Conservation (phyloP, 1,140 invertebrate genomes). For the Apis mellifera region DNA sequence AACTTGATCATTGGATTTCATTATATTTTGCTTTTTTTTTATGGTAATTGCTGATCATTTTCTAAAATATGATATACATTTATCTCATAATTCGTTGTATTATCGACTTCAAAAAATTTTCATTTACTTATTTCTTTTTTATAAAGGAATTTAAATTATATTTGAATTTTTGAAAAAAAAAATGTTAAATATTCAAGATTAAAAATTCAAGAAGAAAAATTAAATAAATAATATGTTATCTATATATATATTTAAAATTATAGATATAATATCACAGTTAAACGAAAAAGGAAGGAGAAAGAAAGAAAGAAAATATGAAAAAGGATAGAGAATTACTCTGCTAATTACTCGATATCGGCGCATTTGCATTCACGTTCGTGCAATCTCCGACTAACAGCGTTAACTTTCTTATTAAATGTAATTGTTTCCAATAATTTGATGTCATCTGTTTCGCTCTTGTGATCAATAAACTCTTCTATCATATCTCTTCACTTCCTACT, state of each 20-base stretch:
- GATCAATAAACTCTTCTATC: slow-evolving; percentile 51
- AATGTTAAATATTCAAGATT: too few species aligned
- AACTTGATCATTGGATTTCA: background rate
- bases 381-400: slow-evolving; percentile 63
- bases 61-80: background rate
- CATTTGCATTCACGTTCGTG: slow-evolving; percentile 73
- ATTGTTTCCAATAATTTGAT: slow-evolving; percentile 78
- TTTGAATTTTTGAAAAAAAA: too few species aligned
- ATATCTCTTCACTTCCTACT: slow-evolving; percentile 40
- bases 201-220: too few species aligned
- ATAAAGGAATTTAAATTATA: too few species aligned
- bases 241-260: too few species aligned
- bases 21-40: background rate
- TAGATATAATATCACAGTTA: too few species aligned
- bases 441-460: slow-evolving; percentile 67
- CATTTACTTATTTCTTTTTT: too few species aligned
- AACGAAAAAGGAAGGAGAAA: background rate
- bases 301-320: slow-evolving; percentile 1
- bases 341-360: slow-evolving; percentile 75
- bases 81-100: too few species aligned
- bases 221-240: too few species aligned
- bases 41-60: background rate
- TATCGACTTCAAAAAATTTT: too few species aligned
- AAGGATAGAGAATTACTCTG: slow-evolving; percentile 63
- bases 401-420: slow-evolving; percentile 78